These are phyloP conservation scores for Copidosoma aretas DNA, from an alignment of 2,888 invertebrate genomes.

Conservation along the genomic window DNA sequence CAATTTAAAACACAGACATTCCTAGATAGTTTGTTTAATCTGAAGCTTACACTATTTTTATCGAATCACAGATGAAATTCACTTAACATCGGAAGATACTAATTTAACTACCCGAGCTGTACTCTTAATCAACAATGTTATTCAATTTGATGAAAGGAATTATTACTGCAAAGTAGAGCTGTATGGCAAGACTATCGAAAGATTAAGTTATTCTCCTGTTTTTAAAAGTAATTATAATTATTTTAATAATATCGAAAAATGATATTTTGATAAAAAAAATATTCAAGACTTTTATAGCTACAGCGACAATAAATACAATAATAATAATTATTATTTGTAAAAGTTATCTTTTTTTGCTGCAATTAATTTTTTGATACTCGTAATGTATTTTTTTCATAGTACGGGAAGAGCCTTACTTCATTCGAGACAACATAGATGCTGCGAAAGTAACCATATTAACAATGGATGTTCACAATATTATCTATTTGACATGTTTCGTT, in stretches of 20 bases:
- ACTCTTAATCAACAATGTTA: conserved; percentile 55
- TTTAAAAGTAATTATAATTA: conserved; percentile 57
- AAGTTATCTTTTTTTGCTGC: not conserved
- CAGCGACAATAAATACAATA: too few species aligned
- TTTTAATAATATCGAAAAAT: not conserved
- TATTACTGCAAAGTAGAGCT: conserved; percentile 51
- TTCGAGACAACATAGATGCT: conserved; percentile 63
- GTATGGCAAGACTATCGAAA: conserved; percentile 6
- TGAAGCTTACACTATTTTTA: too few species aligned
- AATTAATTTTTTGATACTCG: not conserved
- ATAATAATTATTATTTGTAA: not conserved
- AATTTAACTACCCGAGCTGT: conserved; percentile 57
- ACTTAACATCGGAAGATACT: conserved; percentile 42
- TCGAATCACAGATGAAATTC: conserved; percentile 46
- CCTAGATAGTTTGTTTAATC: too few species aligned
- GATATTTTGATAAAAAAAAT: too few species aligned
- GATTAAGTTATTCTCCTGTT: conserved; percentile 49
- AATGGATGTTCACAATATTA: conserved; percentile 44
- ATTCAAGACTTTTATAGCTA: too few species aligned
- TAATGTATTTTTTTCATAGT: conserved; percentile 31
- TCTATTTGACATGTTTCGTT: conserved; percentile 49
- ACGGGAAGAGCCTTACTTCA: conserved; percentile 48
- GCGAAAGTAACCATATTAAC: conserved; percentile 55
- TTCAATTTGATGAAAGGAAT: conserved; percentile 49
- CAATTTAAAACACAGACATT: not conserved